Base-by-base conservation (phyloP, 2,888 invertebrate species). In the Drosophila austrosaltans region DNA sequence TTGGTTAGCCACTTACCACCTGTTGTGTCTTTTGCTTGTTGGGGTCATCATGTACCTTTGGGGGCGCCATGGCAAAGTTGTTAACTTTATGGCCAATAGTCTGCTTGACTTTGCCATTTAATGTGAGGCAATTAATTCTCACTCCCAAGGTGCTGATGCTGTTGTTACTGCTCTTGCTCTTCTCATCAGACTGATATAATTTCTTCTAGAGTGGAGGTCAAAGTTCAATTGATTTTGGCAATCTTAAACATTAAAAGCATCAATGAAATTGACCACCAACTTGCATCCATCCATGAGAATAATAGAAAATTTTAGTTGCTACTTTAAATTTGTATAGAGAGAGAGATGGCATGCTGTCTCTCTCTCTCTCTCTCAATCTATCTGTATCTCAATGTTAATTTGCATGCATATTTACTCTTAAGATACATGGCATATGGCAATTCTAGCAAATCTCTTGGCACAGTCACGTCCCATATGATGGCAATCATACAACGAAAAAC, bases 401-500 rank as follows among this genome's bases (percentile, higher is more conserved):
- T 75, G 58, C 60, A 64, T 74, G 63, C 64, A 64, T 61, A 54
- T 36, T 36, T 36, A 36, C 36, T 36, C 36, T 36, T 36, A 36
- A 36, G 36, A 36, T 36, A 36, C 36, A 36, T 36, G 36, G 10
- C 64, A 58, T 53, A 48, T 16, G 25, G 10, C 28, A 57, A 22
- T 53, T 53, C 42, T 39, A 54, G 32, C 36, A 40, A 28, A 28
- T 53, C 61, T 66, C 63, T 65, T 36, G 44, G 70, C 58, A 60
- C 82, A 90, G 90, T 91, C 90, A 90, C 90, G 90, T 90, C 90
- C 78, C 90, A 90, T 89, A 91, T 90, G 90, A 90, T 60, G 69
- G 81, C 72, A 75, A 82, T 79, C 74, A 72, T 64, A 4, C 10
- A 64, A 28, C 4, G 71, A 71, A 78, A 87, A 87, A 78, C 69